Base-by-base conservation (phyloP, 2,888 invertebrate genomes). In the Peribatodes rhomboidaria region DNA sequence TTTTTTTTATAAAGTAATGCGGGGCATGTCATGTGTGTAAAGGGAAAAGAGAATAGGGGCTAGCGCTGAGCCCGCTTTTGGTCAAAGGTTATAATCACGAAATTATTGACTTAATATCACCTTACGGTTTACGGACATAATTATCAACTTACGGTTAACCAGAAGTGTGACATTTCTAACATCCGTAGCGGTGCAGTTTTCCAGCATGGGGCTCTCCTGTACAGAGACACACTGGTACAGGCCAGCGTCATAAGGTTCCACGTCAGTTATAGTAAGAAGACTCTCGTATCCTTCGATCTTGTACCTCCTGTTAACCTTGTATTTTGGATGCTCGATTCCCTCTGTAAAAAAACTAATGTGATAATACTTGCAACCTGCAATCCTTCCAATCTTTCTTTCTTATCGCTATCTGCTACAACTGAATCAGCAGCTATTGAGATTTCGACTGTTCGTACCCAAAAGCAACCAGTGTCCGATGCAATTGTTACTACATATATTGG, bases 131-230 rank as follows among this genome's bases (percentile, higher is more conserved):
- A n/a, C n/a, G n/a, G n/a, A n/a, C n/a, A n/a, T n/a, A n/a, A n/a
- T n/a, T n/a, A n/a, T n/a, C n/a, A 22, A 85, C 91, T 84, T 68
- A 92, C 92, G 78, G 65, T 86, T 89, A 0, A 92, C 83, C 59
- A 84, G 78, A 7, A 92, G 65, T 0, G 84, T 85, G 1, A 92
- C 82, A 69, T 91, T 87, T 13, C 79, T 70, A 6, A 20, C 65
- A 2, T 75, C 75, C 0, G 50, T 70, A 13, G 78, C 65, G 2
- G 27, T 65, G 59, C 91, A 92, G 10, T 81, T 73, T 0, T 81
- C 80, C 10, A 77, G 58, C 0, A 68, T 56, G 0, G 69, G 62
- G 31, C 71, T 85, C n/a, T 84, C 78, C 64, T 92, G 92, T 2
- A 82, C 66, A 1, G 87, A 81, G 0, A 73, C 61, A 56, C 92